These are phyloP conservation scores for Drepanosiphum platanoidis DNA, from an alignment of 2,888 invertebrate genomes.

Conservation along the genomic window DNA sequence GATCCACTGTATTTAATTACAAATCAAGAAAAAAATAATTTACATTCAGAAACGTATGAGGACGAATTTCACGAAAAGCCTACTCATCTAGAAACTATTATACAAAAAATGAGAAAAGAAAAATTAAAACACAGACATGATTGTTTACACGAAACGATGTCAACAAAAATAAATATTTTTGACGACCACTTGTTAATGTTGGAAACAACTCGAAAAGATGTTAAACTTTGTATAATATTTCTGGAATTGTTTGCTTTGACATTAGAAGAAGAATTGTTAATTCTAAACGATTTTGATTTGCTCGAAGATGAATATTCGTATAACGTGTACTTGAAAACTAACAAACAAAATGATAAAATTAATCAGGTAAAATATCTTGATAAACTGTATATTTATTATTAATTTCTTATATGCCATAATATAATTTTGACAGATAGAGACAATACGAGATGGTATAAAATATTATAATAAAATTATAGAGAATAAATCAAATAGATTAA, in stretches of 20 bases:
- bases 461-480: constrained; percentile 60
- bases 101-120: constrained; percentile 12
- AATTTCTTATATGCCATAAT: neutral
- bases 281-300: constrained; percentile 78
- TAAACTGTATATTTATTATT: neutral
- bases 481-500: constrained; percentile 5
- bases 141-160: constrained; percentile 38
- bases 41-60: neutral
- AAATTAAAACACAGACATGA: constrained; percentile 35
- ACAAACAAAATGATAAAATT: constrained; percentile 66
- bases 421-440: constrained; percentile 12
- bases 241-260: constrained; percentile 75
- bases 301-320: constrained; percentile 75
- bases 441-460: constrained; percentile 25
- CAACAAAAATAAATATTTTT: constrained; percentile 72
- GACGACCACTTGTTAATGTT: constrained; percentile 74
- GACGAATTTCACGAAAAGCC: neutral
- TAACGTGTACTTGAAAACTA: constrained; percentile 72
- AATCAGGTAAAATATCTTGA: constrained; percentile 15
- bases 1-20: constrained; percentile 10
- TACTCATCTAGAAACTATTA: constrained; percentile 10
- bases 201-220: constrained; percentile 71
- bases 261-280: constrained; percentile 78
- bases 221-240: constrained; percentile 72
- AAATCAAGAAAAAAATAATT: neutral